These are phyloP conservation scores for Lumbricus terrestris DNA, from an alignment of 2,888 invertebrate genomes.

Conservation along the genomic window DNA sequence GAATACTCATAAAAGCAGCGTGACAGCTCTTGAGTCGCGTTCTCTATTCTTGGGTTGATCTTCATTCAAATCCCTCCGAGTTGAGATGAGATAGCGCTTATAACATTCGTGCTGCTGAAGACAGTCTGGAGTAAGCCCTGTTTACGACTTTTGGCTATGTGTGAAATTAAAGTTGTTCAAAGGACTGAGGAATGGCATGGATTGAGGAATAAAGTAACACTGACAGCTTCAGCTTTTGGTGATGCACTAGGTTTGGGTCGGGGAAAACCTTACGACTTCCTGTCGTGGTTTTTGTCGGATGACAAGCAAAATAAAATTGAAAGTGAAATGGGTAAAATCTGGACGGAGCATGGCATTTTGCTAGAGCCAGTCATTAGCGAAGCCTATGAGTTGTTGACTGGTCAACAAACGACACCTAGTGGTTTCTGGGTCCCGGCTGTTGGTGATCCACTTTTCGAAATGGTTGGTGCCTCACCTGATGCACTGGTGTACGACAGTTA, in stretches of 20 bases:
- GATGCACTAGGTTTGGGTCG: slow-evolving; percentile 47
- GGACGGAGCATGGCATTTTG: slow-evolving; percentile 40
- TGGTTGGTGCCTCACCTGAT: slow-evolving; percentile 48
- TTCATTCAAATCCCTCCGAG: no score
- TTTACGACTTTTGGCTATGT: slow-evolving; percentile 27
- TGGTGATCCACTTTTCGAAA: slow-evolving; percentile 36
- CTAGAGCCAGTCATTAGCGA: slow-evolving; percentile 44
- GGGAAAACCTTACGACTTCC: slow-evolving; percentile 46
- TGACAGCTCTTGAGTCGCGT: no score
- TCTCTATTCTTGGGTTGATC: no score
- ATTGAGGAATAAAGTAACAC: slow-evolving; percentile 37
- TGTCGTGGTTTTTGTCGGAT: slow-evolving; percentile 37
- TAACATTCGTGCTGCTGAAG: not conserved
- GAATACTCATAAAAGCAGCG: no score
- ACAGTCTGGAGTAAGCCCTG: not conserved
- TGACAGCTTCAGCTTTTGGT: slow-evolving; percentile 47
- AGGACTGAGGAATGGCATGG: slow-evolving; percentile 44
- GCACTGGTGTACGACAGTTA: slow-evolving; percentile 39
- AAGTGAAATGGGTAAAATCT: slow-evolving; percentile 21
- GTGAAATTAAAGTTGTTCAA: slow-evolving; percentile 45
- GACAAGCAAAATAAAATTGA: slow-evolving; percentile 25
- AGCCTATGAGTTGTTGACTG: slow-evolving; percentile 46
- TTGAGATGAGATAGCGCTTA: no score
- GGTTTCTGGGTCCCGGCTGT: slow-evolving; percentile 45
- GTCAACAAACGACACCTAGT: slow-evolving; percentile 39